phyloP scores from a whole-genome alignment of 2,888 invertebrate genomes.

The Drosophila maculinotata region DNA sequence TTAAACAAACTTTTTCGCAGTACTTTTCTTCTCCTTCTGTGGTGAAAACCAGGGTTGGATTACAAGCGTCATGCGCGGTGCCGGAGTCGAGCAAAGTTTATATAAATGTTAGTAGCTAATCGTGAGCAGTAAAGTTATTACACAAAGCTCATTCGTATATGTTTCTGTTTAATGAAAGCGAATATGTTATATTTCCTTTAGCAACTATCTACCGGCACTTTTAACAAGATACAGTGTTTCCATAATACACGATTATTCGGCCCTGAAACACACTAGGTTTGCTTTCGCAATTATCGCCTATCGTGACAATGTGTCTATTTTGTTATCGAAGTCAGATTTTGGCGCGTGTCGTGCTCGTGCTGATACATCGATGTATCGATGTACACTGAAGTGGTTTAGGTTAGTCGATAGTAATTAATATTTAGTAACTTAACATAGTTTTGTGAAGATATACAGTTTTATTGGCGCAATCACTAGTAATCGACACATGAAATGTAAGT shows the following conservation, averaged over 20 bases:
- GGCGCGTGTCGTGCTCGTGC: neutral
- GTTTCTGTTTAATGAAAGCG: conserved; percentile 7
- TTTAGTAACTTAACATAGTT: neutral
- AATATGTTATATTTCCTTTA: conserved; percentile 1
- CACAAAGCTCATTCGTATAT: neutral
- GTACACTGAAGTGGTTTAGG: neutral
- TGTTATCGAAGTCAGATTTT: conserved; percentile 19
- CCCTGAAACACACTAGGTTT: conserved; percentile 35
- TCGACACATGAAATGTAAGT: no score
- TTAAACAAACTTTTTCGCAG: conserved; percentile 69
- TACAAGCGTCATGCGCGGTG: conserved; percentile 62
- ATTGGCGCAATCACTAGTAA: no score
- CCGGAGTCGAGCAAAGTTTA: conserved; percentile 40
- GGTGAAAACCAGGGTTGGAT: conserved; percentile 60
- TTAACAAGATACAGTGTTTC: conserved; percentile 45
- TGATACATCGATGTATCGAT: neutral
- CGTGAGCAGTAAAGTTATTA: neutral
- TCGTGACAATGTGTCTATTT: conserved; percentile 7
- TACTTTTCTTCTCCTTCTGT: conserved; percentile 68
- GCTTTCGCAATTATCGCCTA: conserved; percentile 30
- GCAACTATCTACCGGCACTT: conserved; percentile 50
- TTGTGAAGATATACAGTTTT: no score
- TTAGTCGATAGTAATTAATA: no score
- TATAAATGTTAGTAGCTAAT: conserved; percentile 24
- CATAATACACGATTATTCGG: conserved; percentile 38